These are phyloP conservation scores for Drosophila kohkoa DNA, from an alignment of 1,140 invertebrate genomes.

Conservation along the genomic window DNA sequence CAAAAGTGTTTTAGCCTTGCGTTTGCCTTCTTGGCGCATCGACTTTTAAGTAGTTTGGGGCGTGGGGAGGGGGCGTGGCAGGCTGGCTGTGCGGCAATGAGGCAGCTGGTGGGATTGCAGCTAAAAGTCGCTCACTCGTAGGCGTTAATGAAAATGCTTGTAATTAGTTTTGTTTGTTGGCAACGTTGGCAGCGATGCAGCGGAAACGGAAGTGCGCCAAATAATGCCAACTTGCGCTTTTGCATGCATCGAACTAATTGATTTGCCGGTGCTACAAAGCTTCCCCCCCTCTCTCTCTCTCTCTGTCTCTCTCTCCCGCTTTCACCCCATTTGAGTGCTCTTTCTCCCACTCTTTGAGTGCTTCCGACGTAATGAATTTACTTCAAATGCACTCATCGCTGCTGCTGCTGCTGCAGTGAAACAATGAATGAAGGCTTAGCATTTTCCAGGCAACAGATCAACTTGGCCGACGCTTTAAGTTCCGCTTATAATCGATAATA, in stretches of 20 bases:
- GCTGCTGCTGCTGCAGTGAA: neutral
- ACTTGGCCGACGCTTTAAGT: neutral
- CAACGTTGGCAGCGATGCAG: slow-evolving; percentile 41
- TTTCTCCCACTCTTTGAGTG: slow-evolving; percentile 19
- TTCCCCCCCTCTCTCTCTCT: neutral
- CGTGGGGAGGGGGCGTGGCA: neutral
- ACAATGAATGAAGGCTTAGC: slow-evolving; percentile 13
- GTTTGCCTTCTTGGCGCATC: slow-evolving; percentile 63
- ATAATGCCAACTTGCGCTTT: slow-evolving; percentile 65
- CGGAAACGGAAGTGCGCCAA: slow-evolving; percentile 71
- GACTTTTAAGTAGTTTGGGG: slow-evolving; percentile 75
- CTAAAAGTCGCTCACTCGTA: slow-evolving; percentile 57
- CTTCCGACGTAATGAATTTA: slow-evolving; percentile 36
- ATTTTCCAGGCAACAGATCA: neutral
- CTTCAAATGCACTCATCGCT: slow-evolving; percentile 22
- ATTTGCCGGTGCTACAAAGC: slow-evolving; percentile 48
- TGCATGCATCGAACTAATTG: slow-evolving; percentile 80
- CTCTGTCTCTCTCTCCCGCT: neutral
- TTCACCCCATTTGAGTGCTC: neutral
- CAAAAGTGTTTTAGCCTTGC: slow-evolving; percentile 77
- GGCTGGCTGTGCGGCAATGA: neutral
- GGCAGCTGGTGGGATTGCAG: neutral
- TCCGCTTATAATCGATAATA: neutral
- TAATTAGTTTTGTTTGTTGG: slow-evolving; percentile 83
- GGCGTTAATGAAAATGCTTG: slow-evolving; percentile 82